Evolutionary conservation across 2,113 vertebrate genomes (phyloP).

Genomic region (Numenius arquata): DNA sequence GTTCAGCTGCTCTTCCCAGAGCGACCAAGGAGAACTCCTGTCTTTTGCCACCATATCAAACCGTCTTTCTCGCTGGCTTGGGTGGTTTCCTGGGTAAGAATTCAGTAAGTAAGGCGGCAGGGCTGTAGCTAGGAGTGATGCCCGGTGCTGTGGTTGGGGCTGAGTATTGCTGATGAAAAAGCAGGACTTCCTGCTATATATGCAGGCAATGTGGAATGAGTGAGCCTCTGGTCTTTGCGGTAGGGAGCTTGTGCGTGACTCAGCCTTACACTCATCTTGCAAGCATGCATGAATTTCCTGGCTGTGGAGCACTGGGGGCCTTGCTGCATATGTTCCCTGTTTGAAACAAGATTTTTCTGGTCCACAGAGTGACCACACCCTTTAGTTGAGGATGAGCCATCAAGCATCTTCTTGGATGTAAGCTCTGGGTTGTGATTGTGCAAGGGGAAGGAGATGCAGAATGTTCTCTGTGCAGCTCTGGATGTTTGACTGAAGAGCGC

Average conservation of each 20-base stretch:
- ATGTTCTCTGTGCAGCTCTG: neutral
- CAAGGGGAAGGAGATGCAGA: neutral
- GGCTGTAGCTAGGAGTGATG: neutral
- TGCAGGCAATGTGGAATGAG: neutral
- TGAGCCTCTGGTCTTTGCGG: neutral
- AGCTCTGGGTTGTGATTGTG: neutral
- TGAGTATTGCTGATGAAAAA: neutral
- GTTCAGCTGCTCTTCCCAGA: neutral
- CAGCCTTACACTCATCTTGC: neutral
- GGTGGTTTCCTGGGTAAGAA: neutral
- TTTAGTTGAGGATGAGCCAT: neutral
- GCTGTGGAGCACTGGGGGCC: neutral
- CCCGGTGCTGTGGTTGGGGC: neutral
- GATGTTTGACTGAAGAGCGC: neutral
- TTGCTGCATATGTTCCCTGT: neutral
- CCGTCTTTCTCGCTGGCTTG: neutral
- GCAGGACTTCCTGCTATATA: neutral
- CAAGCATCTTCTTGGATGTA: neutral
- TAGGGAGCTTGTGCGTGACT: neutral
- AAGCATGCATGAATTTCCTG: conserved; percentile 8
- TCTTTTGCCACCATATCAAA: neutral
- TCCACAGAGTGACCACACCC: neutral
- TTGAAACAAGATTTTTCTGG: neutral
- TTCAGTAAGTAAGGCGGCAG: neutral
- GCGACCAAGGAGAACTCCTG: neutral